Evolutionary conservation across 2,113 vertebrate species (phyloP), one percentile per base, ranked within the genome.

Genomic region (Rhea americana): DNA sequence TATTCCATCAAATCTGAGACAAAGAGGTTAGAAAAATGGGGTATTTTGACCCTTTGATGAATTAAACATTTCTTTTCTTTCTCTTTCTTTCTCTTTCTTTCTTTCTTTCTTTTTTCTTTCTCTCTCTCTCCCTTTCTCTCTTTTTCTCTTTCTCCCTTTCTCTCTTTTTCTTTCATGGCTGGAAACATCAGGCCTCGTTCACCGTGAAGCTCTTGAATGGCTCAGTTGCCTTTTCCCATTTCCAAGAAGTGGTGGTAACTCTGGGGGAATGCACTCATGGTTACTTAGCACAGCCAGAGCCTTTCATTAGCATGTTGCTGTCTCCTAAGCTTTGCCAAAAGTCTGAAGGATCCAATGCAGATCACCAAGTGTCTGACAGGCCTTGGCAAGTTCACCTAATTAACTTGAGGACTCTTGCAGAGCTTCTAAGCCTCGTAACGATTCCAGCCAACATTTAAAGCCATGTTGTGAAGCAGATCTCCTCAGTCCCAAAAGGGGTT

Each of bases 361-460:
- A 85, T 94, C 83, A 93, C 77, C 67, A 82, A 94, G 86, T 61
- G 71, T 85, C 78, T 96, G 96, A 95, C 94, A 95, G 62, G 71
- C n/a, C 41, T 93, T 96, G 94, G 94, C 94, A 95, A 95, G 50
- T 91, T 92, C 68, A 30, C 37, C 58, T 93, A 95, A 95, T 96
- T 95, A 93, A 93, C 90, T 90, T 67, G 45, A 91, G 85, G 79
- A 19, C 80, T 70, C 82, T 92, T 91, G 85, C 90, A 91, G 87
- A 94, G 87, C 58, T 90, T 85, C 73, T 86, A 61, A 30, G 3
- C n/a, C 28, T 91, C 7, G 1, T 93, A 86, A 81, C 59, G 45
- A 93, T 39, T 66, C 41, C 37, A 73, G 82, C 77, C 58, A 81
- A 82, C 65, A 28, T 90, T 84, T 94, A 91, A 85, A 90, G 14